phyloP scores from a whole-genome alignment of 2,113 vertebrate genomes.

The Leptobrachium ailaonicum region DNA sequence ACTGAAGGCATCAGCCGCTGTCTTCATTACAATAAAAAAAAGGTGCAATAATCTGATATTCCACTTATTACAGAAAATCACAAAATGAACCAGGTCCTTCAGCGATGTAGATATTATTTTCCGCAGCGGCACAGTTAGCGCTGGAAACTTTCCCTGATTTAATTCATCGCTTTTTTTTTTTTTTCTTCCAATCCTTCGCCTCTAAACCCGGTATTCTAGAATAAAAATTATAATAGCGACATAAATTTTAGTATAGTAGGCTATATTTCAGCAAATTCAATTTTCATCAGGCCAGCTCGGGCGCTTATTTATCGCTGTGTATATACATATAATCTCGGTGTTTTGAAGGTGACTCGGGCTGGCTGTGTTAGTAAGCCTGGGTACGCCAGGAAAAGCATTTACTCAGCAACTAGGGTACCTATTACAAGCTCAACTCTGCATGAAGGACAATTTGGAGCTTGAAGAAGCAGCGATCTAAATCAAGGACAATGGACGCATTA shows the following conservation, averaged over 20 bases:
- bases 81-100: slow-evolving; percentile 21
- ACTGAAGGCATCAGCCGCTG: slow-evolving; percentile 7
- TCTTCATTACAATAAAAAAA: slow-evolving; percentile 12
- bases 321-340: slow-evolving; percentile 72
- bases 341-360: slow-evolving; percentile 74
- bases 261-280: slow-evolving; percentile 84
- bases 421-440: slow-evolving; percentile 81
- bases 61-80: slow-evolving; percentile 47
- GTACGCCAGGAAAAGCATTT: slow-evolving; percentile 72
- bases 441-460: slow-evolving; percentile 84
- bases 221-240: slow-evolving; percentile 70
- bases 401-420: slow-evolving; percentile 78
- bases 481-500: slow-evolving; percentile 64
- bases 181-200: slow-evolving; percentile 56
- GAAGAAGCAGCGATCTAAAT: slow-evolving; percentile 72
- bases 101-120: slow-evolving; percentile 22
- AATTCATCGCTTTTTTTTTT: slow-evolving; percentile 52
- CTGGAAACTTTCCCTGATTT: slow-evolving; percentile 52
- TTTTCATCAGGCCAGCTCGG: slow-evolving; percentile 68
- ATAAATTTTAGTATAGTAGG: slow-evolving; percentile 80
- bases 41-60: slow-evolving; percentile 37
- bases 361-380: slow-evolving; percentile 59
- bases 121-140: slow-evolving; percentile 42
- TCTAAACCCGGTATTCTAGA: slow-evolving; percentile 56
- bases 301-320: slow-evolving; percentile 81